Evolutionary conservation across 2,113 vertebrate genomes (phyloP).

Genomic region (Vulpes lagopus): DNA sequence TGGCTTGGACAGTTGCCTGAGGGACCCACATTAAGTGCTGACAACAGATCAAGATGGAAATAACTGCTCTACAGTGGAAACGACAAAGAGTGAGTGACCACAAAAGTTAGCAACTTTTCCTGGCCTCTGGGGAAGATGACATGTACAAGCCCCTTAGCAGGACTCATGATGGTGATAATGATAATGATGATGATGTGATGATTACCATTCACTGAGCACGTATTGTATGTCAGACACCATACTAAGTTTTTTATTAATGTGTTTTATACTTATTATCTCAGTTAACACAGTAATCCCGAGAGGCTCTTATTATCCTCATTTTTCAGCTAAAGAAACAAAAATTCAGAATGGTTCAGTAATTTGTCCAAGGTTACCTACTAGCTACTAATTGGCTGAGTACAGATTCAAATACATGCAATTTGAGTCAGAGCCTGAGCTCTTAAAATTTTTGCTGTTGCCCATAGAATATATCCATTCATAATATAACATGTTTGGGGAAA

Average conservation of each 20-base stretch:
- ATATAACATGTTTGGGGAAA: background rate
- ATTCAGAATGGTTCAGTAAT: background rate
- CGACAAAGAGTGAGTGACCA: constrained; percentile 41
- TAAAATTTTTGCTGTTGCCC: background rate
- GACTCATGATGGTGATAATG: background rate
- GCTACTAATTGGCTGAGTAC: background rate
- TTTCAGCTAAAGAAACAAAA: constrained; percentile 33
- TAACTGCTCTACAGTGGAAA: background rate
- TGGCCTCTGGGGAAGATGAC: background rate
- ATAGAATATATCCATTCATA: background rate
- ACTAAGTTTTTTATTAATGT: background rate
- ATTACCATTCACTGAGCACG: constrained; percentile 21
- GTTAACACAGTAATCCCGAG: background rate
- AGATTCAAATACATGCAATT: constrained; percentile 30
- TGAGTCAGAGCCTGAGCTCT: background rate
- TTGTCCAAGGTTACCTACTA: constrained; percentile 23
- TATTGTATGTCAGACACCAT: background rate
- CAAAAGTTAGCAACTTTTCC: constrained; percentile 53
- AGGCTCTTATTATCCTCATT: constrained; percentile 10
- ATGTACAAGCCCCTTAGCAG: background rate
- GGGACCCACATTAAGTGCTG: constrained; percentile 48
- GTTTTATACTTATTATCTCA: constrained; percentile 19
- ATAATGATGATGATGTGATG: background rate
- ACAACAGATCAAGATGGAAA: constrained; percentile 64
- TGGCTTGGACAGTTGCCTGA: constrained; percentile 40